Conservation (phyloP, 2,113 vertebrate genomes). For the Murina feae region DNA sequence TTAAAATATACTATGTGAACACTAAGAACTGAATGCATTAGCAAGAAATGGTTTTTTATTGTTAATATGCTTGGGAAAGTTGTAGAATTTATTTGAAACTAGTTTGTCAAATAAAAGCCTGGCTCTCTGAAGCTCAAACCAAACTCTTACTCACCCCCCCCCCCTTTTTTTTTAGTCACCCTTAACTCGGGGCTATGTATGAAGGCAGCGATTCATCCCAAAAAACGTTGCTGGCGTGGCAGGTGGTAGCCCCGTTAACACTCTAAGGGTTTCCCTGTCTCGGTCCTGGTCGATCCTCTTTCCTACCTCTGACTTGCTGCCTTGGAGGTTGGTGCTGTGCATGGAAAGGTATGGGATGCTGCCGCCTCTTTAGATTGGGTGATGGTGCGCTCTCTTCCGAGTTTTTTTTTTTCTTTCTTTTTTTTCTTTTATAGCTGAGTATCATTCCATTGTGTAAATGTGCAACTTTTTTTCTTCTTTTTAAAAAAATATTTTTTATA, state of each 20-base stretch:
- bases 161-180: too few species aligned
- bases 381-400: not conserved
- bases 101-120: not conserved
- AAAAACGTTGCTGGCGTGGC: not conserved
- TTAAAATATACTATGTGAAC: not conserved
- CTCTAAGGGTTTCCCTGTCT: too few species aligned
- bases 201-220: not conserved
- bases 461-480: too few species aligned
- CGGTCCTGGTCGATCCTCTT: not conserved
- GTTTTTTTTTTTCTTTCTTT: not conserved
- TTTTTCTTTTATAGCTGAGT: too few species aligned
- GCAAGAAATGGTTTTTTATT: not conserved
- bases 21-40: not conserved
- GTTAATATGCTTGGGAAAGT: not conserved
- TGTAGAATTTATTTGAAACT: slow-evolving; percentile 27
- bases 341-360: not conserved
- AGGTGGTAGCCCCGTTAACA: not conserved
- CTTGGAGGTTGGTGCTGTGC: not conserved
- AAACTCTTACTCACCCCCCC: too few species aligned
- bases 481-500: too few species aligned
- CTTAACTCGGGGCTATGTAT: not conserved
- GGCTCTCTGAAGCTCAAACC: not conserved
- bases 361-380: not conserved
- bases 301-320: not conserved
- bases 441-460: too few species aligned